phyloP scores from a whole-genome alignment of 2,797 vertebrate genomes.

The Cyclura pinguis region DNA sequence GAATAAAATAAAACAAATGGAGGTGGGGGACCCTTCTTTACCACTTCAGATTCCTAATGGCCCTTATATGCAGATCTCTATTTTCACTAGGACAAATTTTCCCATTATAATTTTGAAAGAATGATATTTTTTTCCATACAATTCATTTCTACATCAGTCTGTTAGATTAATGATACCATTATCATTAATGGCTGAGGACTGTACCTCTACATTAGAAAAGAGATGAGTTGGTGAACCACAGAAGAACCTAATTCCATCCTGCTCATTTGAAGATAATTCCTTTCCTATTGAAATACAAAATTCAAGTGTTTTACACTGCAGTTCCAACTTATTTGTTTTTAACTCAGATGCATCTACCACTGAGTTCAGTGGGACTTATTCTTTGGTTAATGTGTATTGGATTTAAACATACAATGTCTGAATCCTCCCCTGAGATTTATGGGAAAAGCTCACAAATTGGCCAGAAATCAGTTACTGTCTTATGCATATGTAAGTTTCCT shows the following conservation, averaged over 20 bases:
- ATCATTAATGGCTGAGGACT: background rate
- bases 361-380: too few species aligned
- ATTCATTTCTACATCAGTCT: constrained; percentile 40
- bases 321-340: background rate
- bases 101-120: constrained; percentile 39
- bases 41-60: background rate
- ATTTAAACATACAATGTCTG: background rate
- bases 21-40: background rate
- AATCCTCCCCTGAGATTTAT: background rate
- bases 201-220: constrained; percentile 4
- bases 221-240: background rate
- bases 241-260: background rate
- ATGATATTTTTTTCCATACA: constrained; percentile 36
- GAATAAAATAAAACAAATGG: background rate
- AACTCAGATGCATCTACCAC: background rate
- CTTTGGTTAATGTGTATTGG: background rate
- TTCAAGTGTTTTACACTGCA: background rate
- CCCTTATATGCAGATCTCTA: constrained; percentile 41
- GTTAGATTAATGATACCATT: constrained; percentile 25
- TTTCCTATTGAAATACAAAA: background rate
- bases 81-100: constrained; percentile 34
- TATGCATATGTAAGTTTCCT: too few species aligned
- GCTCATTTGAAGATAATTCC: background rate
- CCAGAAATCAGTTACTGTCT: too few species aligned
- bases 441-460: background rate